Evolutionary conservation across 2,888 invertebrate species (phyloP).

Genomic region (Exephanes ischioxanthus): DNA sequence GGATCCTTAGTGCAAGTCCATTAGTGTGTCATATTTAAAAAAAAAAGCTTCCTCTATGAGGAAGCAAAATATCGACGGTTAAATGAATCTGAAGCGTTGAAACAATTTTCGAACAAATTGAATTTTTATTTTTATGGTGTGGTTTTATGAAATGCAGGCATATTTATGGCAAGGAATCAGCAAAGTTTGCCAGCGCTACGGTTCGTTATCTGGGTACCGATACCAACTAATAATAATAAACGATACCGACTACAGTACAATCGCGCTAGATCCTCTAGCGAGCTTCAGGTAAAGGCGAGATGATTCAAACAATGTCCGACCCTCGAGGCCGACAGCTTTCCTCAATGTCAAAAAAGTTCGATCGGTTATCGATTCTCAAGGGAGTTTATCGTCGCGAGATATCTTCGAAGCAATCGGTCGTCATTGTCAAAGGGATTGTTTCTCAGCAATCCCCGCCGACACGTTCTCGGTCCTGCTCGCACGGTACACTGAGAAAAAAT

Average conservation of each 20-base stretch:
- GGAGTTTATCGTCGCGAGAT: neutral
- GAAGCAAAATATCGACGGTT: too few species aligned
- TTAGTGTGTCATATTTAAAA: too few species aligned
- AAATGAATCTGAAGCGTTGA: too few species aligned
- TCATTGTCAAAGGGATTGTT: conserved; percentile 40
- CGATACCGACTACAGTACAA: neutral
- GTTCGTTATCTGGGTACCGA: too few species aligned
- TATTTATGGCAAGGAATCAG: too few species aligned
- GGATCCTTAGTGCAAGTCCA: too few species aligned
- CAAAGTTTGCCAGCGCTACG: too few species aligned
- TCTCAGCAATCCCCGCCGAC: conserved; percentile 7
- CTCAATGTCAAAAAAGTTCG: neutral
- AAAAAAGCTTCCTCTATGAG: too few species aligned
- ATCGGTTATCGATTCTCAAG: too few species aligned
- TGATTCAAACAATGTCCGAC: neutral
- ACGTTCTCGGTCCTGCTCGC: conserved; percentile 14
- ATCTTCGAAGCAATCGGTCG: conserved; percentile 37
- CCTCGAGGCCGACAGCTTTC: neutral
- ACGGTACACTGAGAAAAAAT: neutral
- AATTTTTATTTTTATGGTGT: too few species aligned
- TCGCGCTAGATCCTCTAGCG: neutral
- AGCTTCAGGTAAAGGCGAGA: neutral
- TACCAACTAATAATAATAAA: neutral
- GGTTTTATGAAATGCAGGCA: too few species aligned
- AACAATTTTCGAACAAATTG: too few species aligned